These are phyloP conservation scores for Apamea anceps DNA, from an alignment of 2,888 invertebrate species.

Conservation along the genomic window DNA sequence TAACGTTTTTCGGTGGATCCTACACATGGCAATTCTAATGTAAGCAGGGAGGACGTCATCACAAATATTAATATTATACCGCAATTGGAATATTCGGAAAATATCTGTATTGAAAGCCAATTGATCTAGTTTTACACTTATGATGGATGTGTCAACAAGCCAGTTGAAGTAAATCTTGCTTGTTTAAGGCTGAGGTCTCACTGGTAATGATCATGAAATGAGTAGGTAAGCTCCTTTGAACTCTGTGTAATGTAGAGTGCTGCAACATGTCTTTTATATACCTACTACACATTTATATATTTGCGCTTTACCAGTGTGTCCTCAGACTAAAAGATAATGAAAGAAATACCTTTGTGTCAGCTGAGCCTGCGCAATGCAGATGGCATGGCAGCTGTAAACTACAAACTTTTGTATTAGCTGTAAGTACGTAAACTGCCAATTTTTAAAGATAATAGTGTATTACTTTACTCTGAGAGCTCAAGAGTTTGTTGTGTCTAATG, in stretches of 20 bases:
- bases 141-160: slow-evolving; percentile 4
- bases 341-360: background rate
- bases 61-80: slow-evolving; percentile 25
- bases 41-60: slow-evolving; percentile 43
- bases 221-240: background rate
- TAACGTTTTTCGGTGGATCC: slow-evolving; percentile 30
- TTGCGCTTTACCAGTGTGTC: background rate
- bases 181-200: background rate
- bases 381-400: slow-evolving; percentile 42
- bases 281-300: background rate
- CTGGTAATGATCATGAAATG: background rate
- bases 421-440: slow-evolving; percentile 63
- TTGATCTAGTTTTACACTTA: slow-evolving; percentile 20
- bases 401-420: slow-evolving; percentile 55
- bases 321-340: background rate
- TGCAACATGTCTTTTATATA: background rate
- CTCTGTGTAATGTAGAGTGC: background rate
- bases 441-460: slow-evolving; percentile 36
- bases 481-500: slow-evolving; percentile 24
- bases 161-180: slow-evolving; percentile 1
- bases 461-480: slow-evolving; percentile 39
- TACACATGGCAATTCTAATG: slow-evolving; percentile 48
- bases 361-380: background rate
- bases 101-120: slow-evolving; percentile 19
- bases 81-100: slow-evolving; percentile 14